Evolutionary conservation across 2,113 vertebrate species (phyloP).

Genomic region (Acrocephalus kingi): DNA sequence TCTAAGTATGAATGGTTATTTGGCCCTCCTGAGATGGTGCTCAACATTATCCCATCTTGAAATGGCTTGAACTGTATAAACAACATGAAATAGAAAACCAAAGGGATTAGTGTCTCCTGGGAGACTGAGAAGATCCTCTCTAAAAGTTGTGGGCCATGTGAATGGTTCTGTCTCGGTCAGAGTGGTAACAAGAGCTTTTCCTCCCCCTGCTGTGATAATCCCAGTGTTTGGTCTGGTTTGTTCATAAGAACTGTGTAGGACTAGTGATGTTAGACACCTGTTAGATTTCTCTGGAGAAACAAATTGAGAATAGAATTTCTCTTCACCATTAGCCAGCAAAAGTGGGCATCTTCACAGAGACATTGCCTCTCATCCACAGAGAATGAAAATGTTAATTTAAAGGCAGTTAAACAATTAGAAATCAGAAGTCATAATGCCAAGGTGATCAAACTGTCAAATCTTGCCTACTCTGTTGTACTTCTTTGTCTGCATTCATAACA

Average conservation of each 20-base stretch:
- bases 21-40: not conserved
- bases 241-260: not conserved
- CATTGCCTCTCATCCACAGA: not conserved
- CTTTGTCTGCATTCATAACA: not conserved
- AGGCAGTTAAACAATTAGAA: not conserved
- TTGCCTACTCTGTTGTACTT: not conserved
- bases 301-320: not conserved
- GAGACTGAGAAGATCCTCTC: not conserved
- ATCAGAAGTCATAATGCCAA: not conserved
- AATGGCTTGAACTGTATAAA: constrained; percentile 20
- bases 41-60: not conserved
- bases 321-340: not conserved
- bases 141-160: not conserved
- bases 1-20: not conserved
- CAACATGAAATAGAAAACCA: constrained; percentile 38
- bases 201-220: constrained; percentile 44
- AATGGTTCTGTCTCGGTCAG: not conserved
- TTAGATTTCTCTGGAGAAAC: not conserved
- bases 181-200: constrained; percentile 34
- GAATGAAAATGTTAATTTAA: not conserved
- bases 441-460: not conserved
- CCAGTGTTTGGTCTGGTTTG: constrained; percentile 32
- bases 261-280: not conserved
- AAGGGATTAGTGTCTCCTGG: constrained; percentile 12
- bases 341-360: not conserved